Evolutionary conservation across 2,113 vertebrate species (phyloP), one percentile per base, ranked within the genome.

Genomic region (Gopherus flavomarginatus): DNA sequence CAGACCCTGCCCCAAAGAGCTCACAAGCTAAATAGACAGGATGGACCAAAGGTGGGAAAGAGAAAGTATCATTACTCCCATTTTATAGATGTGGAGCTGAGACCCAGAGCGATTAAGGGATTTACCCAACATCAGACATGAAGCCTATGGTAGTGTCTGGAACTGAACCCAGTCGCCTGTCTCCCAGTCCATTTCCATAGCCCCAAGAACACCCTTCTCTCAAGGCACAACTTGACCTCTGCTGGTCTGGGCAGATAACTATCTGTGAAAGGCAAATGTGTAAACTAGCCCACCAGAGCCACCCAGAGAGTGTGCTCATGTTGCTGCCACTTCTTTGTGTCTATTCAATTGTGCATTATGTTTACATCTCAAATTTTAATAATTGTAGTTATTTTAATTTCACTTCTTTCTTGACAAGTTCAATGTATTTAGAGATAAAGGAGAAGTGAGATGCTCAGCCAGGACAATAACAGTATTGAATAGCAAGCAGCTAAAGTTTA

Each of bases 301-400:
- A 17, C 42, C 16, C 13, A 4, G 83, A 83, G 16, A 35, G 13
- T 69, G 69, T 16, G 1, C 10, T 95, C 29, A 69, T 78, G 42
- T 90, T 91, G 85, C 78, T 93, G 62, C 50, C 89, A 62, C 72
- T 95, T 96, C 78, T 92, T 96, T 92, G 47, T 91, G 42, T 84
- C 90, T 85, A 50, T 95, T 86, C 84, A 42, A n/a, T 65, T 95
- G 81, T 92, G 78, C 75, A 90, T 94, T 96, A 89, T 85, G 27
- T 82, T 95, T 96, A 16, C 86, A 42, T 93, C 87, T 96, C 87
- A 93, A 69, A 97, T 93, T 77, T 92, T 92, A 93, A 91, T 94
- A 91, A 95, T 93, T 97, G 95, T 96, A 93, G 35, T 35, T 90
- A 96, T 93, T 93, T 95, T 95, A 95, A 97, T 95, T 96, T 90